Evolutionary conservation across 2,113 vertebrate genomes (phyloP).

Genomic region (Nyctereutes procyonoides): DNA sequence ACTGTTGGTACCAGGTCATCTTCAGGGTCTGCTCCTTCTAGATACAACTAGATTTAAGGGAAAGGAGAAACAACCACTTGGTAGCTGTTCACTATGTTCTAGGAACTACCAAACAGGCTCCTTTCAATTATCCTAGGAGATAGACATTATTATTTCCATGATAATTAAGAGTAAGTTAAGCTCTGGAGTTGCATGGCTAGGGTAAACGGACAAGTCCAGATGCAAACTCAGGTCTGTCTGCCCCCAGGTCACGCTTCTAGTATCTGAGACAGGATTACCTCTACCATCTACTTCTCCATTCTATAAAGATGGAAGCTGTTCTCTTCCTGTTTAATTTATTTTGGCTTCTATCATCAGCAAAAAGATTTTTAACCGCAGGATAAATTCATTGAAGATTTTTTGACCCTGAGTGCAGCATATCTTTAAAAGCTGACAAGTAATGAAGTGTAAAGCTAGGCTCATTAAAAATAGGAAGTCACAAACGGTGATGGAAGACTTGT

Average conservation of each 20-base stretch:
- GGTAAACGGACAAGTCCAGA: neutral
- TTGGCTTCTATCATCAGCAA: neutral
- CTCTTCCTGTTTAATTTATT: neutral
- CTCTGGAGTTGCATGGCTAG: neutral
- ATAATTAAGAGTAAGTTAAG: neutral
- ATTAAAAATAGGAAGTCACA: neutral
- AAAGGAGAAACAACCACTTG: neutral
- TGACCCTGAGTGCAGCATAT: neutral
- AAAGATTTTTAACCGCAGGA: neutral
- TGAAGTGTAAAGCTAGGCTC: neutral
- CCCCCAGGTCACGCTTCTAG: too few species aligned
- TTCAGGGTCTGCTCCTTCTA: neutral
- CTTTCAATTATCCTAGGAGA: neutral
- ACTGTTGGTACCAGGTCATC: neutral
- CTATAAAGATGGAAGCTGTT: neutral
- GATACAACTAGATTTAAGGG: neutral
- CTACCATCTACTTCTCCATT: neutral
- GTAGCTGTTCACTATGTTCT: neutral
- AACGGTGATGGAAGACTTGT: neutral
- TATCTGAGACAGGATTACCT: neutral
- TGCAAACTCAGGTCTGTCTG: neutral
- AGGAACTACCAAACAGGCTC: neutral
- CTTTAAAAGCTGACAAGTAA: conserved; percentile 45
- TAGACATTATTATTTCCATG: neutral
- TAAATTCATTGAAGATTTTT: neutral